Conservation (phyloP, 2,888 invertebrate genomes). For the Apodemia mormo region DNA sequence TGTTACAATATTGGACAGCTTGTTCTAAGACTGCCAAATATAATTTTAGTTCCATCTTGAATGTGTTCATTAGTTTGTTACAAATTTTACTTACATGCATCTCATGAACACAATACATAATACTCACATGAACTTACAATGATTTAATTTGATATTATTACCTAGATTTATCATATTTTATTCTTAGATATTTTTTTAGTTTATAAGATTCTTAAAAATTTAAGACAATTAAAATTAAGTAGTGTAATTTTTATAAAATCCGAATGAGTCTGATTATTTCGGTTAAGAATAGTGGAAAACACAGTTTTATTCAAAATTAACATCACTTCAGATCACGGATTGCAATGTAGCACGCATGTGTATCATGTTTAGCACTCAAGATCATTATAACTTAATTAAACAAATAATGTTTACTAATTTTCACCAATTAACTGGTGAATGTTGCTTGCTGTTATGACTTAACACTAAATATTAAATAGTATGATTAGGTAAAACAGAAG, state of each 20-base stretch:
- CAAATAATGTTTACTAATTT: constrained; percentile 58
- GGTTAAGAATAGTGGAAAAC: constrained; percentile 31
- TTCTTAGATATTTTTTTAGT: background rate
- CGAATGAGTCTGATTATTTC: constrained; percentile 16
- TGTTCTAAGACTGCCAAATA: too few species aligned
- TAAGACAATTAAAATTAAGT: background rate
- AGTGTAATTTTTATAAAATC: constrained; percentile 11
- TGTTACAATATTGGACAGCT: too few species aligned
- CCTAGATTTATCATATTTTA: background rate
- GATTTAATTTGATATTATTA: background rate
- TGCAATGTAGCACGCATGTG: constrained; percentile 78
- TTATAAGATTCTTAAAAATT: background rate
- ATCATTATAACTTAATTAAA: constrained; percentile 39
- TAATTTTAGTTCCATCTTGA: background rate
- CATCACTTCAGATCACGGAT: constrained; percentile 62
- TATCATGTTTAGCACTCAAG: constrained; percentile 61
- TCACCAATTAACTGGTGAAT: constrained; percentile 68
- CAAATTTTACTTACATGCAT: background rate
- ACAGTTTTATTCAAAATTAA: constrained; percentile 25
- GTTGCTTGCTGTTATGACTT: constrained; percentile 57
- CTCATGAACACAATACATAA: background rate
- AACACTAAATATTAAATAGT: constrained; percentile 52
- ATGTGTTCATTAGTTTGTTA: background rate
- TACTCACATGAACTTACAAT: background rate
- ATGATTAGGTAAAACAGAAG: constrained; percentile 23